Evolutionary conservation across 2,113 vertebrate genomes (phyloP), one percentile per base, ranked within the genome.

Genomic region (Seriola dumerili): DNA sequence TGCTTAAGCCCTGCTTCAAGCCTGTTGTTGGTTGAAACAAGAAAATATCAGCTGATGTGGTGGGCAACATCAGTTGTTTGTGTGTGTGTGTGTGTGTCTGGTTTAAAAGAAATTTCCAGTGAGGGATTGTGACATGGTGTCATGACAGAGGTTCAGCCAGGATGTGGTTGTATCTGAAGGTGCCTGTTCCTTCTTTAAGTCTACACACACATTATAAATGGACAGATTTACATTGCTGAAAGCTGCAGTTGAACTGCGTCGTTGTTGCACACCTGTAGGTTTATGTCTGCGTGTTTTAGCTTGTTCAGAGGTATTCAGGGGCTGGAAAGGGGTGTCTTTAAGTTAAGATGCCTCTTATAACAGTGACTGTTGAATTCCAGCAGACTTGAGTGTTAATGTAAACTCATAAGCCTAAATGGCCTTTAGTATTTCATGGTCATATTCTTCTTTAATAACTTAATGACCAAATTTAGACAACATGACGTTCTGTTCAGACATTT

Each of bases 21-120:
- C 54, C 63, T 84, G 75, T 86, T 84, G 57, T 79, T 72, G 63
- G 69, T 63, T 71, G 17, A 80, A 86, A 86, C 72, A 83, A 17
- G n/a, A 72, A 44, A 85, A 65, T 58, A 67, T 58, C 38, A 62
- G 29, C 36, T 70, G 52, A 52, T 54, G 19, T 14, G 58, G 8
- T 42, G 78, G 17, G 25, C 5, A 19, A 5, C 2, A 46, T 46
- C 13, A 14, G 23, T 4, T 3, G 48, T 4, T 6, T 61, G 42
- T 63, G 48, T 9, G 32, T 40, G 34, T 36, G 4, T 36, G 21
- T 66, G 9, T 85, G 72, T 54, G 13, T 42, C 0, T 50, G 34
- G 1, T 38, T 6, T 54, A 48, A 48, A 17, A 11, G 36, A 23
- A 48, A 32, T 16, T 46, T 7, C 14, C 46, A 16, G 40, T 44